A percentile compares a stretch with the other conserved stretches of the same genome.
These are phyloP conservation scores for cat (Felis catus) DNA, from an alignment of 2,113 vertebrate genomes.

Conservation along the genomic window F.catus_Fca126_mat1.0 CM031420.1:55788501-55789000, in stretches of 20 bases:
- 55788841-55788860: neutral
- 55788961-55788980: neutral
- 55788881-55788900: neutral
- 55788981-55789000: neutral
- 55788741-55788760: no score
- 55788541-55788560: neutral
- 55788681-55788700: no score
- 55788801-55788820: no score
- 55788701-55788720: no score
- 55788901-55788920: neutral
- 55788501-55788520: neutral
- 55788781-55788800: no score
- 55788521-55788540: neutral
- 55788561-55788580: neutral
- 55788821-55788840: no score
- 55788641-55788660: no score
- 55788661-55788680: no score
- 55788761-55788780: no score
- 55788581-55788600: neutral
- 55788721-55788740: no score
- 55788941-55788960: neutral
- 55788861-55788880: neutral
- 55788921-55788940: neutral
- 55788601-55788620: conserved; percentile 28
- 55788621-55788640: neutral